phyloP scores from a whole-genome alignment of 2,797 vertebrate genomes.

The Brachyalestes nurse region DNA sequence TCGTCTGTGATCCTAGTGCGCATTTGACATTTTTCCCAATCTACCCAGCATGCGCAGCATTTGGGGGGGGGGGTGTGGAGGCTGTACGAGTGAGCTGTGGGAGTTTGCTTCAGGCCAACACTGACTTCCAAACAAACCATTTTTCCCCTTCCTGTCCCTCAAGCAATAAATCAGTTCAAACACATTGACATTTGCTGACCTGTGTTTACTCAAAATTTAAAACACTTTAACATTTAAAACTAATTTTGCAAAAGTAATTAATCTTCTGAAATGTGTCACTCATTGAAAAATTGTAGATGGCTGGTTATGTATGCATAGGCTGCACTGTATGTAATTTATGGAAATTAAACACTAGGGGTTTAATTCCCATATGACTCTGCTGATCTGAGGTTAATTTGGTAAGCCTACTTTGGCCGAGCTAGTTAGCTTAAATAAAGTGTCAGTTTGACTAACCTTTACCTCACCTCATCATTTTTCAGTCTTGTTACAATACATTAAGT shows the following conservation, averaged over 20 bases:
- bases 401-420: too few relatives aligned
- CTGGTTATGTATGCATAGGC: background rate
- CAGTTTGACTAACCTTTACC: too few relatives aligned
- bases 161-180: constrained; percentile 78
- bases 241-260: constrained; percentile 69
- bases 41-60: background rate
- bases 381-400: too few relatives aligned
- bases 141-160: constrained; percentile 33
- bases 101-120: constrained; percentile 37
- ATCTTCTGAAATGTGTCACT: constrained; percentile 55
- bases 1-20: background rate
- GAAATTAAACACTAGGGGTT: background rate
- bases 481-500: too few relatives aligned
- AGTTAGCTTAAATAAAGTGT: too few relatives aligned
- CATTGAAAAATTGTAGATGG: background rate
- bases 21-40: constrained; percentile 27
- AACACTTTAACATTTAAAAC: constrained; percentile 76
- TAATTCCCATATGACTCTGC: background rate
- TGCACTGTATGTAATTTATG: background rate
- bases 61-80: constrained; percentile 1
- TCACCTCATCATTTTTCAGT: too few relatives aligned
- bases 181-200: constrained; percentile 73
- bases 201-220: constrained; percentile 72
- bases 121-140: constrained; percentile 46
- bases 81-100: background rate